Base-by-base conservation (phyloP, 2,113 vertebrate species). In the Scalopus aquaticus region DNA sequence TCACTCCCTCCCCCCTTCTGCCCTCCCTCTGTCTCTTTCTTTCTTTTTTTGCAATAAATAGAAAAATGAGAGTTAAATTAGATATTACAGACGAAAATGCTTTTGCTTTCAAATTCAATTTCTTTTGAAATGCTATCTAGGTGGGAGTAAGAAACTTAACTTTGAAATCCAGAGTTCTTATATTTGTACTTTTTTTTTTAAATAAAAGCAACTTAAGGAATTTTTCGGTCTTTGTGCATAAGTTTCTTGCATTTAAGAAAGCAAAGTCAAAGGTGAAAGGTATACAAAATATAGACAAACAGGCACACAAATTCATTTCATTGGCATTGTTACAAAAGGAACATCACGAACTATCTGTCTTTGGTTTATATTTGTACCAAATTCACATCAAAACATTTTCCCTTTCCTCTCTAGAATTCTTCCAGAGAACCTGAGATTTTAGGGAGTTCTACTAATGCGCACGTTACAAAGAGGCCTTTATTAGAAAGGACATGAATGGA, bases 61-160 rank as follows among this genome's bases (percentile, higher is more conserved):
- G 94, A 84, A 96, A 98, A 95, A 95, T 95, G 83, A 98, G 69
- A 97, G 86, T 95, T 37, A 93, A 96, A 96, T 95, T 95, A 98
- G 82, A 84, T 92, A 96, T 93, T 96, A n/a, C n/a, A 79, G 46
- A 88, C 26, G 72, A 85, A 91, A 85, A 64, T 67, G 12, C 6
- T 85, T 94, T 77, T 95, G 65, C 67, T 89, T 97, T 97, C 93
- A 96, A 98, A 96, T 95, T 80, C 62, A 95, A 96, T 97, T 80
- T 94, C 39, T 51, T 93, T 96, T 96, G 26, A 96, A 96, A 96
- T 97, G 90, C 64, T 96, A 46, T 89, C 91, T 37, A 84, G 32
- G 15, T 54, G 39, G 39, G 56, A n/a, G 7, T 70, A 80, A 76
- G 76, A 96, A 97, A 65, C 85, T 51, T 96, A 94, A 95, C 60